These are phyloP conservation scores for Cecidostiba fungosa DNA, from an alignment of 2,888 invertebrate genomes.

Conservation along the genomic window DNA sequence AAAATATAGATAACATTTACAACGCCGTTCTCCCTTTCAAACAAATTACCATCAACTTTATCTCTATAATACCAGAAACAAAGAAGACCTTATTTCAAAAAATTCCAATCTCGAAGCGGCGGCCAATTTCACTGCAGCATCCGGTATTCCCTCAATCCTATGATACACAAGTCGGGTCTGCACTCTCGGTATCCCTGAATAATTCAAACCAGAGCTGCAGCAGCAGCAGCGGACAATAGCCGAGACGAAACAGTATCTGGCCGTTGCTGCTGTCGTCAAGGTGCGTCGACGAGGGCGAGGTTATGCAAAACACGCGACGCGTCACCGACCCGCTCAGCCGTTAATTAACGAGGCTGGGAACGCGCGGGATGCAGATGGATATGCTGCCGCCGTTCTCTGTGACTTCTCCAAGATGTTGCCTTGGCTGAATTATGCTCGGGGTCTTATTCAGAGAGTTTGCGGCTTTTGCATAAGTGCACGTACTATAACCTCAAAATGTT, in stretches of 20 bases:
- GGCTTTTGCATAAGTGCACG: neutral
- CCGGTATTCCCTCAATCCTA: neutral
- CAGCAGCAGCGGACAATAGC: neutral
- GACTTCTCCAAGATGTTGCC: neutral
- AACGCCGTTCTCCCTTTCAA: too few species aligned
- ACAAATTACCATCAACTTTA: too few species aligned
- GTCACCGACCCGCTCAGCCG: neutral
- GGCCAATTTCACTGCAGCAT: neutral
- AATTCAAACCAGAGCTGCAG: neutral
- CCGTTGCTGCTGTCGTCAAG: constrained; percentile 6
- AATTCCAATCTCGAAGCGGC: neutral
- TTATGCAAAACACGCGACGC: constrained; percentile 31
- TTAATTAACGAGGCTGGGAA: constrained; percentile 17
- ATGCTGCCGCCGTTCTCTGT: neutral
- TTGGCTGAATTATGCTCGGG: neutral
- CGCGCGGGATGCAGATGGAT: neutral
- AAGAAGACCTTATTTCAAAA: neutral
- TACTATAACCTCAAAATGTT: neutral
- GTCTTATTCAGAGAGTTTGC: neutral
- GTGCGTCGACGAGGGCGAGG: constrained; percentile 3
- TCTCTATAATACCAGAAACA: too few species aligned
- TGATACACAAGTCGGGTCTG: neutral
- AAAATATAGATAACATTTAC: too few species aligned
- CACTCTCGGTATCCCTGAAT: neutral
- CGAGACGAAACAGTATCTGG: constrained; percentile 19